These are phyloP conservation scores for Gymnocypris eckloni DNA, from an alignment of 2,797 vertebrate genomes.

Conservation along the genomic window DNA sequence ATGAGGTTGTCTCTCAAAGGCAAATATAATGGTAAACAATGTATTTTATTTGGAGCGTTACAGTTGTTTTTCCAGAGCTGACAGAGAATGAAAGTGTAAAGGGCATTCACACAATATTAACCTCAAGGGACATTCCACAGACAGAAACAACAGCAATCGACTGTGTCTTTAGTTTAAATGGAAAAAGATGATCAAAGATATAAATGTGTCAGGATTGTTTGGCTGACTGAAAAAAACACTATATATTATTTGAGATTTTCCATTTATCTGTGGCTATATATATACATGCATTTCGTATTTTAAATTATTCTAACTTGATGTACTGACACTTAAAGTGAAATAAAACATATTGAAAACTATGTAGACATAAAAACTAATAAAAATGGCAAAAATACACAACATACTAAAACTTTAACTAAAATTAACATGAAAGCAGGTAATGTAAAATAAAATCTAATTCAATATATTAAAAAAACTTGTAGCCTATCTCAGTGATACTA, in stretches of 20 bases:
- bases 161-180: background rate
- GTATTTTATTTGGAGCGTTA: background rate
- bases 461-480: background rate
- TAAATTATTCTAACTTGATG: background rate
- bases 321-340: background rate
- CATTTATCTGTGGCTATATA: no score
- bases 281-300: background rate
- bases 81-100: constrained; percentile 12
- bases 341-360: background rate
- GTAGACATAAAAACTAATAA: background rate
- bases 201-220: background rate
- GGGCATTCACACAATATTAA: constrained; percentile 7
- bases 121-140: constrained; percentile 21
- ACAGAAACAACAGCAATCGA: constrained; percentile 27
- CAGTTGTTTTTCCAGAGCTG: background rate
- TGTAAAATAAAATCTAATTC: background rate
- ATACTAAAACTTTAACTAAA: background rate
- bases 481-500: no score
- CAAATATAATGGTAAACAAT: background rate
- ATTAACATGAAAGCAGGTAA: background rate
- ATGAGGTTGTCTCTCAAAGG: background rate
- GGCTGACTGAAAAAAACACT: background rate
- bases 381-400: background rate
- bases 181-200: background rate
- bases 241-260: background rate